Evolutionary conservation across 2,888 invertebrate species (phyloP).

Genomic region (Synergus laeviventris): DNA sequence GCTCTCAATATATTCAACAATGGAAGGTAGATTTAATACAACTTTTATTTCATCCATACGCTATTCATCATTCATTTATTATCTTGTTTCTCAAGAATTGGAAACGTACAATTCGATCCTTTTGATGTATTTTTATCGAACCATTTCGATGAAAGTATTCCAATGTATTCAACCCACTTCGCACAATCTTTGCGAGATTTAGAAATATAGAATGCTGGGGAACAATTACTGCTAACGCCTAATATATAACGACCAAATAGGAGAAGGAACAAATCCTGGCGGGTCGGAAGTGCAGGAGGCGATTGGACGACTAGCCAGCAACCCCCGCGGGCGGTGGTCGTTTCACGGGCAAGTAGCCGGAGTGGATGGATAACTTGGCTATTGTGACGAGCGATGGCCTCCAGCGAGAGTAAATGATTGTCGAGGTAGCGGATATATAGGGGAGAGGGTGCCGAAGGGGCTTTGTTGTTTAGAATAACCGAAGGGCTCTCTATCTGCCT

Average conservation of each 20-base stretch:
- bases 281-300: conserved; percentile 51
- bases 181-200: conserved; percentile 11
- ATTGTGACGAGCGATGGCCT: conserved; percentile 73
- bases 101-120: background rate
- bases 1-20: conserved; percentile 16
- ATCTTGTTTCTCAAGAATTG: background rate
- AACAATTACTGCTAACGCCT: conserved; percentile 47
- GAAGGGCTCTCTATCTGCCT: conserved; percentile 60
- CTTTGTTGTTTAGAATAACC: conserved; percentile 74
- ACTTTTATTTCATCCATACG: background rate
- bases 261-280: conserved; percentile 44
- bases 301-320: conserved; percentile 59
- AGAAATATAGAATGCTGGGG: conserved; percentile 37
- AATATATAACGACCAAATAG: conserved; percentile 49
- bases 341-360: conserved; percentile 68
- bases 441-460: conserved; percentile 68
- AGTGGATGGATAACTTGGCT: conserved; percentile 74
- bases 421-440: conserved; percentile 65
- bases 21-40: background rate
- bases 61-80: background rate
- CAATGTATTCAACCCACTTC: background rate
- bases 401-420: conserved; percentile 74
- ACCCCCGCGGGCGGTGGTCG: conserved; percentile 62
- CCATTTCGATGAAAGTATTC: too few species aligned
- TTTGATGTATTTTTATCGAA: background rate